Base-by-base conservation (phyloP, 2,888 invertebrate species). In the Cephalotes varians region DNA sequence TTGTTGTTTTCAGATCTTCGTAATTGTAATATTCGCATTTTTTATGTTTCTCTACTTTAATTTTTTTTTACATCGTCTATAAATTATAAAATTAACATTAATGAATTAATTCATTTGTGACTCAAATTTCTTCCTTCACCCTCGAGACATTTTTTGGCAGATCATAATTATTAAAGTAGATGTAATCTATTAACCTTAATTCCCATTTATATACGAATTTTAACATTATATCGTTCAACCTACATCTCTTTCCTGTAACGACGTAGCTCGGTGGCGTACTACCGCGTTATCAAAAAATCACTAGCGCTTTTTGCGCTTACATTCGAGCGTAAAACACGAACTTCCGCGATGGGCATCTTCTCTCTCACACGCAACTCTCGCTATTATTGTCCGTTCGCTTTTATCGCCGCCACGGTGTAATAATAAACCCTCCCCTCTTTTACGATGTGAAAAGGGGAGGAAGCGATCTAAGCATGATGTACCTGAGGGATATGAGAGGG, bases 331-430 rank as follows among this genome's bases (percentile, higher is more conserved):
- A 79, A 82, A 79, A 82, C 67, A 79, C 67, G 67, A 64, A 82
- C 65, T 82, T 81, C 79, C 81, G 77, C 21, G 79, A 82, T 77
- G 47, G 49, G 73, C 71, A 56, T 71, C 81, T 72, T 83, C 58
- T 21, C 40, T 69, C 51, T 49, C 80, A 40, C 44, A 60, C 49
- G 44, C 62, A 31, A 49, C 51, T 34, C 54, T 54, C 81, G 83
- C 81, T 83, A 72, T 81, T 83, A 83, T 76, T 76, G 81, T 56
- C 81, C 67, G 67, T 56, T 58, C 60, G 60, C 80, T 79, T 82
- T 79, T 79, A 81, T 72, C 83, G 81, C 56, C 65, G 71, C 62
- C 64, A 65, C 71, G 65, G 72, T 51, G 44, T 71, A 72, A 83
- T 81, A 83, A 83, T 81, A 72, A 83, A 81, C 34, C 28, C 25